phyloP scores from a whole-genome alignment of 2,113 vertebrate species.

The Blennius ocellaris region DNA sequence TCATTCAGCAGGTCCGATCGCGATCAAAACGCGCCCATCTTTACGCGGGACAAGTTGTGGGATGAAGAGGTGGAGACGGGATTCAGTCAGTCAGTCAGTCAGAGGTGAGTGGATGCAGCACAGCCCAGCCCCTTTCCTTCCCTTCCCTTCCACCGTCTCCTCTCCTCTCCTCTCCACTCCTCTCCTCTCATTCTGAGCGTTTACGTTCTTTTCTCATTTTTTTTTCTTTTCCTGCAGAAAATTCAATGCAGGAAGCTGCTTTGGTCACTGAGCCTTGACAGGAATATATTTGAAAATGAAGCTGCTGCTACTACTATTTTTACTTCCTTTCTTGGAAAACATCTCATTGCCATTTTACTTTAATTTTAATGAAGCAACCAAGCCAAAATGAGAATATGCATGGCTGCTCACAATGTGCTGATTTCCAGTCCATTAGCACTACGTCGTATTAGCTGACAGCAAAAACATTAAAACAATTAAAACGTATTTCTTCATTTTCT shows the following conservation, averaged over 20 bases:
- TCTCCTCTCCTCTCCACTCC: slow-evolving; percentile 14
- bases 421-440: too few relatives aligned
- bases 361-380: too few relatives aligned
- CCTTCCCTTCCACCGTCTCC: neutral
- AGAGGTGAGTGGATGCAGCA: slow-evolving; percentile 67
- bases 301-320: neutral
- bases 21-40: slow-evolving; percentile 54
- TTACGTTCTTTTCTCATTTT: neutral
- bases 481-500: too few relatives aligned
- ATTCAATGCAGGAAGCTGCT: neutral
- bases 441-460: too few relatives aligned
- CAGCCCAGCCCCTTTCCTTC: slow-evolving; percentile 65
- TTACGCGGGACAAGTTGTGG: slow-evolving; percentile 71
- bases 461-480: too few relatives aligned
- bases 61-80: slow-evolving; percentile 52
- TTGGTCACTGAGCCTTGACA: neutral
- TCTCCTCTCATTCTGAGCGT: neutral
- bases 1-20: slow-evolving; percentile 24
- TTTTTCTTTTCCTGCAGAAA: neutral
- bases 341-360: too few relatives aligned
- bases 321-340: neutral
- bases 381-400: too few relatives aligned
- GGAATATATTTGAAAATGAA: neutral
- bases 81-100: slow-evolving; percentile 34
- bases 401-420: too few relatives aligned